Evolutionary conservation across 2,797 vertebrate species (phyloP).

Genomic region (Gobionotothen gibberifrons): DNA sequence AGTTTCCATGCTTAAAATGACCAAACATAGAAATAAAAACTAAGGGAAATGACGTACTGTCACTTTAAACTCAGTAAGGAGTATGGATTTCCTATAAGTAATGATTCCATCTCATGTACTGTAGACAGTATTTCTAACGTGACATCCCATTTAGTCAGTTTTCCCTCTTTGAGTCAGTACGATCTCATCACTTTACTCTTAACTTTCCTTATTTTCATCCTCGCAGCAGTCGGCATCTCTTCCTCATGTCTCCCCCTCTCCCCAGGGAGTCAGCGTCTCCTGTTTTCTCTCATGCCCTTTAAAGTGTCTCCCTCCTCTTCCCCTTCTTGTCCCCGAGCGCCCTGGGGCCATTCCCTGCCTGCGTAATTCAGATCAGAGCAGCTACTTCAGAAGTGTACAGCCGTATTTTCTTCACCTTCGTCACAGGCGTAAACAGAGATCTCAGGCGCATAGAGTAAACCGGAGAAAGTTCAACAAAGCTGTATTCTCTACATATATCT

Average conservation of each 20-base stretch:
- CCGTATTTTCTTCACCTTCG: constrained; percentile 27
- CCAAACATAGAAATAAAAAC: too few relatives aligned
- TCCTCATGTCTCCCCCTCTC: constrained; percentile 44
- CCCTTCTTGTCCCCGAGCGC: constrained; percentile 24
- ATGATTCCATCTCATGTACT: neutral
- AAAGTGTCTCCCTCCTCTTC: constrained; percentile 43
- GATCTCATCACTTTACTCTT: constrained; percentile 28
- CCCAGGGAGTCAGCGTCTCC: constrained; percentile 52
- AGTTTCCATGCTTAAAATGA: too few relatives aligned
- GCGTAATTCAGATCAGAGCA: constrained; percentile 65
- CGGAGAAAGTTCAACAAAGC: constrained; percentile 62
- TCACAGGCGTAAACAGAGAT: constrained; percentile 59
- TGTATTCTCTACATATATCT: constrained; percentile 60
- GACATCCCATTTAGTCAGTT: constrained; percentile 26
- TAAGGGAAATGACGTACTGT: too few relatives aligned
- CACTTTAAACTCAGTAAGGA: too few relatives aligned
- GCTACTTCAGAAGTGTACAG: constrained; percentile 33
- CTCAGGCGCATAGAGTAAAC: constrained; percentile 28
- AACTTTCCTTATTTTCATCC: constrained; percentile 37
- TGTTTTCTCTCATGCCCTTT: constrained; percentile 55
- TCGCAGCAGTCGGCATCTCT: constrained; percentile 51
- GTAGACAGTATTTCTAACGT: neutral
- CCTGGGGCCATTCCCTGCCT: constrained; percentile 29
- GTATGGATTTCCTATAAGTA: too few relatives aligned
- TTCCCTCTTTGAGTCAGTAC: constrained; percentile 21